Evolutionary conservation across 2,888 invertebrate species (phyloP), one percentile per base, ranked within the genome.

Genomic region (Conchocele bisecta): DNA sequence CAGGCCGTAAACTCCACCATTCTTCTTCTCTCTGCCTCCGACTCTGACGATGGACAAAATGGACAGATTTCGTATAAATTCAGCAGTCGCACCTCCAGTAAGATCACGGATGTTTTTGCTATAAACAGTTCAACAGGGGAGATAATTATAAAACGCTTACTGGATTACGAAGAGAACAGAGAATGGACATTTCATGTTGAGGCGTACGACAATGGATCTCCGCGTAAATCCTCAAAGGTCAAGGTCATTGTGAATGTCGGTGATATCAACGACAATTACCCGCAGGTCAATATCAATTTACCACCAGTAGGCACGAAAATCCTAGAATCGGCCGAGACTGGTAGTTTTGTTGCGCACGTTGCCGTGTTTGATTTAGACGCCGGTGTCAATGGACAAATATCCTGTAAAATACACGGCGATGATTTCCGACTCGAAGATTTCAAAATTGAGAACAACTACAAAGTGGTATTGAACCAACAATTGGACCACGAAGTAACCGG

Each of bases 321-420:
- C 11, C 65, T 73, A 3, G 92, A 92, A 78, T 84, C 97, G 90
- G 97, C 97, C 0, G 94, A 94, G 58, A 96, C 96, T 88, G 97
- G 96, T 31, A 96, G 96, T 33, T 95, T 98, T 26, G 97, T 98
- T 1, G 98, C 98, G 1, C 97, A 97, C 9, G 96, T 98, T 13
- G 96, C 96, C 0, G 97, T 98, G 11, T 83, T 79, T 17, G 88
- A 88, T 67, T 33, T 56, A 0, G 87, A 87, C 74, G 77, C 73
- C 26, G 88, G 85, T 1, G 59, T 73, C 0, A 87, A 87, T 65
- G 87, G 87, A 5, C 68, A 82, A 17, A 83, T 88, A 1, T 74
- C 67, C 15, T 89, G 89, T 74, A 73, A 69, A 20, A 71, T 89
- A 26, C 67, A 75, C 7, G 78, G 78, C 15, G 60, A 81, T 41